phyloP scores from a whole-genome alignment of 2,113 vertebrate genomes.

The Thamnophis sirtalis region DNA sequence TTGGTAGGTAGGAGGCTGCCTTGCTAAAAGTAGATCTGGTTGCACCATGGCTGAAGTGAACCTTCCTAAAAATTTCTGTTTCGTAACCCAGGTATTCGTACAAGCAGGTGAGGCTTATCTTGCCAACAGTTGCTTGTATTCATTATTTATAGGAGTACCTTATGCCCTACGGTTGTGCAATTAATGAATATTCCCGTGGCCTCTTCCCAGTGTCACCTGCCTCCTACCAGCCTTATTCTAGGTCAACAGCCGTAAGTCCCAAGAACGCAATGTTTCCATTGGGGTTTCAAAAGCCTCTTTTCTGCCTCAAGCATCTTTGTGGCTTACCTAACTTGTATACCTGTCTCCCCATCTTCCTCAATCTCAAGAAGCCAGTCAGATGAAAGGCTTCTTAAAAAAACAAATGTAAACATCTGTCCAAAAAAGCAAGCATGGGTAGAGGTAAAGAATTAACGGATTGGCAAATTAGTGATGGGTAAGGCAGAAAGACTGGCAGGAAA shows the following conservation, averaged over 20 bases:
- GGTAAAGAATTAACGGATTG: neutral
- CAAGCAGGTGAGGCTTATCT: constrained; percentile 11
- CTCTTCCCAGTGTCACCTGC: constrained; percentile 62
- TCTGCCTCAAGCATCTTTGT: constrained; percentile 1
- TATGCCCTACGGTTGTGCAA: constrained; percentile 68
- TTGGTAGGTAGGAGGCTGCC: neutral
- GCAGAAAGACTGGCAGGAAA: constrained; percentile 40
- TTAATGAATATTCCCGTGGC: constrained; percentile 69
- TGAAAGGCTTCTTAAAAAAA: accelerated
- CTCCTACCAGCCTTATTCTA: constrained; percentile 68
- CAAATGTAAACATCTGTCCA: neutral
- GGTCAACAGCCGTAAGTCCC: constrained; percentile 68
- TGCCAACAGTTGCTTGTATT: constrained; percentile 60
- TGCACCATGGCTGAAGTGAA: neutral
- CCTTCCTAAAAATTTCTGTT: neutral
- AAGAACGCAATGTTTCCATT: constrained; percentile 50
- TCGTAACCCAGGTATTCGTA: neutral
- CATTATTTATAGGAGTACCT: constrained; percentile 71
- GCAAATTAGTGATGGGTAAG: neutral
- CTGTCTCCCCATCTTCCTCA: neutral
- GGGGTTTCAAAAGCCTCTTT: constrained; percentile 31
- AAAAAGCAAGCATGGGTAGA: neutral
- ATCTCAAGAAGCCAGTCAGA: neutral
- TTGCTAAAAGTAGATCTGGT: neutral
- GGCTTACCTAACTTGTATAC: constrained; percentile 3